Conservation (phyloP, 2,888 invertebrate species). For the Euspilapteryx auroguttella region DNA sequence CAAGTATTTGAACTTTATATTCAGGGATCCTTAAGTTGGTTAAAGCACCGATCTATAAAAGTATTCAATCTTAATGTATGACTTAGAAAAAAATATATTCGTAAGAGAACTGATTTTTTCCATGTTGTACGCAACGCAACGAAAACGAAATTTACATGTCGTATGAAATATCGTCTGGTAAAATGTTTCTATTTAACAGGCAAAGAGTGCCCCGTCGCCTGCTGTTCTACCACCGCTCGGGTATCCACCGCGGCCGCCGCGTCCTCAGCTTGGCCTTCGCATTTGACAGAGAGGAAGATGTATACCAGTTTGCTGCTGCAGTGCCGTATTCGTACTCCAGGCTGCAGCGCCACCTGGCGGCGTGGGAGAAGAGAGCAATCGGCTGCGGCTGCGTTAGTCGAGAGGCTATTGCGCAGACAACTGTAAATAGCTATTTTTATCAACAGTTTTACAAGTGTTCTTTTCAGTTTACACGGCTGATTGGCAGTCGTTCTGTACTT, state of each 20-base stretch:
- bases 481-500: no score
- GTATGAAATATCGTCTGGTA: not conserved
- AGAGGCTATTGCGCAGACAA: constrained; percentile 68
- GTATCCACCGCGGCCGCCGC: constrained; percentile 86
- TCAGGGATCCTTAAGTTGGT: no score
- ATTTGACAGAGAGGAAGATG: constrained; percentile 93
- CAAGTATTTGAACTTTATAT: no score
- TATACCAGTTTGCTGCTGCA: constrained; percentile 92
- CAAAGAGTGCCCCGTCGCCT: constrained; percentile 77
- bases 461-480: no score
- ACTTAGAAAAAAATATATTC: no score
- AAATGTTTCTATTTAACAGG: constrained; percentile 38
- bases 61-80: no score
- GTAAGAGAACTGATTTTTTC: no score
- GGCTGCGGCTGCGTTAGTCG: constrained; percentile 61
- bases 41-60: no score
- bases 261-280: constrained; percentile 92
- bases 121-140: no score
- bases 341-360: constrained; percentile 80
- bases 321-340: constrained; percentile 96
- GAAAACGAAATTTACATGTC: no score
- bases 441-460: not conserved
- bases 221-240: constrained; percentile 91
- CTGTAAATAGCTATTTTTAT: constrained; percentile 42
- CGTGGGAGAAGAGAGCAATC: constrained; percentile 66